A percentile compares a stretch with the other conserved stretches of the same genome.
phyloP scores from a whole-genome alignment of 2,797 vertebrate species.

The Eurystomus glaucurus region DNA sequence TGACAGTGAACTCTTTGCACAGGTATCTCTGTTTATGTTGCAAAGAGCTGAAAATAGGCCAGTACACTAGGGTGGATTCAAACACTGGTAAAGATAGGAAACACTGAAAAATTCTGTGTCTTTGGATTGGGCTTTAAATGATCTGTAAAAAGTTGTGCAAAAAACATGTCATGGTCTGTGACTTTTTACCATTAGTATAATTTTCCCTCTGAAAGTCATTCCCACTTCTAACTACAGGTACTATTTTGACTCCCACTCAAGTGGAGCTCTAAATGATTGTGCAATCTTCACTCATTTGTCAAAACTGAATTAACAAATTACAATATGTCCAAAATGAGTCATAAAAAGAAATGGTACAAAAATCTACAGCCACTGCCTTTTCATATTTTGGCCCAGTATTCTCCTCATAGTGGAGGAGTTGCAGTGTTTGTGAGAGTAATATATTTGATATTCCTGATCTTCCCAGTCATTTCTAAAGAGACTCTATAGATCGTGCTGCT shows the following conservation, averaged over 20 bases:
- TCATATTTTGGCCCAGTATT: neutral
- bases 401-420: accelerated
- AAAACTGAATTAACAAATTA: neutral
- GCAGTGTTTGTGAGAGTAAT: neutral
- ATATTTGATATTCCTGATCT: neutral
- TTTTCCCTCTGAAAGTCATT: neutral
- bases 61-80: neutral
- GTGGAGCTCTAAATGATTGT: neutral
- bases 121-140: neutral
- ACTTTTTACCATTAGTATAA: neutral
- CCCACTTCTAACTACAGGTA: neutral
- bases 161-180: neutral
- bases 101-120: neutral
- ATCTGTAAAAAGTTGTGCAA: neutral
- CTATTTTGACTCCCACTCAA: neutral
- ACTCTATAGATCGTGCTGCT: neutral
- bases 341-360: neutral
- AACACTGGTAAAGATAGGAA: neutral
- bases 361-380: neutral
- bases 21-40: neutral
- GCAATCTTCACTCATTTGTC: neutral
- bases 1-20: neutral
- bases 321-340: neutral
- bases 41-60: neutral
- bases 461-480: neutral